Evolutionary conservation across 2,888 invertebrate species (phyloP), one percentile per base, ranked within the genome.

Genomic region (Lasioglossum malachurum): DNA sequence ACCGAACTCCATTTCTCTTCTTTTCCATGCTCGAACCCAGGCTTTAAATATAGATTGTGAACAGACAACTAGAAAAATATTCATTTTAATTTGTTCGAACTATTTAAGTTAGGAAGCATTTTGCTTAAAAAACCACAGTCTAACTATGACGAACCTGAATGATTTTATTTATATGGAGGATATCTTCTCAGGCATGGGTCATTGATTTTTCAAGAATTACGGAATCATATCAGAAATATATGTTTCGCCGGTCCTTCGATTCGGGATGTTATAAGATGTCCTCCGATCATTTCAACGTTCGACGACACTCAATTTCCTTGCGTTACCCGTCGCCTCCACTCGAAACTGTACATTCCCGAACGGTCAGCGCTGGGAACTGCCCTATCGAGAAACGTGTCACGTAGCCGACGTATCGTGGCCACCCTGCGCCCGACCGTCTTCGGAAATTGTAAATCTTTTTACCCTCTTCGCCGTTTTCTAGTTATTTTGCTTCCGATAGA

Each of bases 261-360:
- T 53, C 53, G 53, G 23, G 19, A 46, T 10, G 31, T 57, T 57
- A 16, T 27, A 49, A 19, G 75, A 79, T 72, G 23, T 27, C 31
- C 49, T 1, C 10, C 23, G 74, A 27, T 64, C 46, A 8, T 38
- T 64, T 82, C 73, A n/a, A 7, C 27, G 16, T 3, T 41, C 49
- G 74, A 27, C 23, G 82, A 79, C 69, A 82, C n/a, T 79, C 75
- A 69, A 82, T 82, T 82, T 82, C 73, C 82, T 67, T 41, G 44
- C 49, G 57, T 57, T 53, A 38, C n/a, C 5, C 23, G 31, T 44
- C 35, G 31, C 35, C 71, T 19, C n/a, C 41, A 41, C 19, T 83
- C 38, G 4, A 23, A 75, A 75, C 57, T 53, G 69, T 67, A 69
- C 57, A n/a, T 67, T 69, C 27, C 46, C 74, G 71, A 74, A 16